Evolutionary conservation across 2,113 vertebrate species (phyloP), one percentile per base, ranked within the genome.

Genomic region (Pseudorasbora parva): DNA sequence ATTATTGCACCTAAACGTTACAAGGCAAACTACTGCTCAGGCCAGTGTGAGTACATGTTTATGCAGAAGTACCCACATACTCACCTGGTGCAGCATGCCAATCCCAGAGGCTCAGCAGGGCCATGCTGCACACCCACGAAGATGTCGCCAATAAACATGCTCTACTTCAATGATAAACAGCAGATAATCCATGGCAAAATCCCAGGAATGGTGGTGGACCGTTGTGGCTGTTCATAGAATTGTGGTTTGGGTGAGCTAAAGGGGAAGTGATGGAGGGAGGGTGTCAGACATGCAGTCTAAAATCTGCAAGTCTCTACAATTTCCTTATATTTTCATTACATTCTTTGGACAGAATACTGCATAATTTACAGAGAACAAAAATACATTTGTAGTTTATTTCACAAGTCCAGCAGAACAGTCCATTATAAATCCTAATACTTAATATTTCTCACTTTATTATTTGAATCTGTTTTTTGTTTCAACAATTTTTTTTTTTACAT

Each of bases 121-220:
- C 97, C 98, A 71, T 99, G 98, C 95, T 99, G 98, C 86, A 98
- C 97, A 15, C 98, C 97, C 17, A 99, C 97, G 92, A 99, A 99
- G 95, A 99, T 99, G 98, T 99, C 98, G 51, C 98, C 98, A 77
- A 99, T 99, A 94, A 99, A 99, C 93, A 99, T 99, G 98, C 96
- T 99, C 83, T 99, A 99, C 93, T 99, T 99, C 93, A 99, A 99
- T 85, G 98, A 99, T 94, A 98, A 99, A 91, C 97, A 99, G 93
- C 97, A 99, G 91, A 99, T 99, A 89, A 99, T 99, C 93, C 98
- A 99, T 19, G 98, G 98, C 88, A 99, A 99, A 94, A 99, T 99
- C 91, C 97, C 98, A 0, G 98, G 97, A 85, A 99, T 99, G 98
- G 98, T 99, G 89, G 98, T 99, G 79, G 98, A 99, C 91, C 93